Conservation (phyloP, 2,888 invertebrate genomes). For the Agrotis segetum region DNA sequence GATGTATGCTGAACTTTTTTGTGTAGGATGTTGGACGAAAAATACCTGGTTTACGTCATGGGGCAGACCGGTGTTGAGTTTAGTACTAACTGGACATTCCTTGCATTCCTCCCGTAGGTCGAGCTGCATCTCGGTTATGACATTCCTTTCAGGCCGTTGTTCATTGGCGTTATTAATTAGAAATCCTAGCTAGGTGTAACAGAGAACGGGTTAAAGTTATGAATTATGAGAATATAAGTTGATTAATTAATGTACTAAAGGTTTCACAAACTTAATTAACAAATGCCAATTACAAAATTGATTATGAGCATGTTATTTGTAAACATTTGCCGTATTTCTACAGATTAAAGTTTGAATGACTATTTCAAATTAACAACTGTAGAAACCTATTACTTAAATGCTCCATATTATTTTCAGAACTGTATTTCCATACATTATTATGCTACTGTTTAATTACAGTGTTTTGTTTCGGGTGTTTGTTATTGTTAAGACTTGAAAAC, state of each 20-base stretch:
- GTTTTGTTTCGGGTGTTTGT: conserved; percentile 37
- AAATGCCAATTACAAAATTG: conserved; percentile 1
- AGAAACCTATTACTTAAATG: conserved; percentile 15
- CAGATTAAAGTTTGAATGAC: not conserved
- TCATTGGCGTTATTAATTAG: conserved; percentile 13
- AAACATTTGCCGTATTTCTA: conserved; percentile 4
- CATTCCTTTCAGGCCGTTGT: conserved; percentile 8
- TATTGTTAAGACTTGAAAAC: conserved; percentile 44
- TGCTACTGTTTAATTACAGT: conserved; percentile 40
- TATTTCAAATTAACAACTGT: not conserved
- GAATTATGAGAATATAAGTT: conserved; percentile 4
- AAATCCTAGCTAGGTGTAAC: conserved; percentile 21
- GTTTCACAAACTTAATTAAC: conserved; percentile 25
- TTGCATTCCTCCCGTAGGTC: conserved; percentile 8
- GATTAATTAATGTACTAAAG: not conserved
- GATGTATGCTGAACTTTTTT: conserved; percentile 32
- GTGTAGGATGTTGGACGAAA: conserved; percentile 22
- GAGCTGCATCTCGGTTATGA: conserved; percentile 13
- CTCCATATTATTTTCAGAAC: conserved; percentile 7
- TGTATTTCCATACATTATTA: conserved; percentile 12
- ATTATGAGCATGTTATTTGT: conserved; percentile 8
- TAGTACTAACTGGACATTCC: conserved; percentile 10
- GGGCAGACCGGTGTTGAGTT: conserved; percentile 1
- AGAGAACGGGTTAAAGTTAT: not conserved
- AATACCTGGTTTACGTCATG: conserved; percentile 44